These are phyloP conservation scores for Neodiprion virginianus DNA, from an alignment of 1,140 invertebrate species.

Conservation along the genomic window DNA sequence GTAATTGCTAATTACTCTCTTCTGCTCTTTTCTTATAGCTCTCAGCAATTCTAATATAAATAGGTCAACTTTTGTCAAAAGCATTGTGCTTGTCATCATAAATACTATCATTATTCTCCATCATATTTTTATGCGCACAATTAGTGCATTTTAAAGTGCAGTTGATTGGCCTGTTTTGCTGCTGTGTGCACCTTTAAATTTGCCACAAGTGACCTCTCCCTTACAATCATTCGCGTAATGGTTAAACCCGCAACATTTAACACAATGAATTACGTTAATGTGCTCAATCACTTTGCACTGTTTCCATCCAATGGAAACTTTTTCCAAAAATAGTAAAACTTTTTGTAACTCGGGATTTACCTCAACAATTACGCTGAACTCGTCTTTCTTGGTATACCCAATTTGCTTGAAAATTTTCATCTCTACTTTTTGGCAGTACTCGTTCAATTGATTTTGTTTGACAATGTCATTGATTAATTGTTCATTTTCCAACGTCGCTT, in stretches of 20 bases:
- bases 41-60: constrained; percentile 16
- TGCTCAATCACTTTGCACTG: constrained; percentile 16
- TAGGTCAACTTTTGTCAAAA: constrained; percentile 13
- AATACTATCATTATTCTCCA: constrained; percentile 11
- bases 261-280: constrained; percentile 15
- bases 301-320: constrained; percentile 18
- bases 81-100: constrained; percentile 21
- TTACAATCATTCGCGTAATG: constrained; percentile 18
- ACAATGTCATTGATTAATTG: constrained; percentile 11
- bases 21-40: constrained; percentile 20
- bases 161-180: constrained; percentile 16
- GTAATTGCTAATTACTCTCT: constrained; percentile 21
- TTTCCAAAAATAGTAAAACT: constrained; percentile 15
- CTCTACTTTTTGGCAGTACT: constrained; percentile 15
- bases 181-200: constrained; percentile 17
- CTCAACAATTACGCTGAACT: constrained; percentile 18
- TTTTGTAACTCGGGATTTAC: constrained; percentile 19
- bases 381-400: constrained; percentile 5
- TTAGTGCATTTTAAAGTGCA: constrained; percentile 19
- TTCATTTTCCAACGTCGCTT: constrained; percentile 14
- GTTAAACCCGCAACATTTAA: constrained; percentile 18
- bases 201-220: constrained; percentile 12
- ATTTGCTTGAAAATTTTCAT: constrained; percentile 20
- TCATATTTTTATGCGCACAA: constrained; percentile 18
- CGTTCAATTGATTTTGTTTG: constrained; percentile 16